Percentiles rank a stretch among this genome's conserved stretches.
Evolutionary conservation across 2,888 invertebrate genomes (phyloP).

Genomic region (Pyrocoelia pectoralis): DNA sequence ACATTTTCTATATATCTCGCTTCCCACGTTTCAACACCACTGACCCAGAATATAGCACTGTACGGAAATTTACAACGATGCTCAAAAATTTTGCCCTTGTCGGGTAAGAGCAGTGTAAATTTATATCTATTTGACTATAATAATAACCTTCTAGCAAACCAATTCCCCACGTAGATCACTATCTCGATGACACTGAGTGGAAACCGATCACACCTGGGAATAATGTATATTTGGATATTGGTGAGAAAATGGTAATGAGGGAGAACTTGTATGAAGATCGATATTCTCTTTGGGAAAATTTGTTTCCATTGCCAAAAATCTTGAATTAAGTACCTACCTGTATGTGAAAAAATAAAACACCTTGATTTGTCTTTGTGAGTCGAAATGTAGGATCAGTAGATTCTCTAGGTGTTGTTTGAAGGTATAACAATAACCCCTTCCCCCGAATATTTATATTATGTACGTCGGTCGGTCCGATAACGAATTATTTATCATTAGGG

Average conservation of each 20-base stretch:
- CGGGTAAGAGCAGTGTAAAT: constrained; percentile 48
- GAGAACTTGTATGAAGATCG: constrained; percentile 4
- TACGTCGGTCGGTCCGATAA: no score
- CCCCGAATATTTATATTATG: no score
- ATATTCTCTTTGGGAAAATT: constrained; percentile 6
- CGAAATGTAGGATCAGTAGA: no score
- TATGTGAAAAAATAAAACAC: no score
- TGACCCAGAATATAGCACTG: constrained; percentile 55
- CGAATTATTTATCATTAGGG: no score
- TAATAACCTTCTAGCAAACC: constrained; percentile 60
- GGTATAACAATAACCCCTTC: no score
- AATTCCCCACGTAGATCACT: constrained; percentile 47
- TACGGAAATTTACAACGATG: constrained; percentile 58
- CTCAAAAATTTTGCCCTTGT: constrained; percentile 58
- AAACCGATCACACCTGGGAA: background rate
- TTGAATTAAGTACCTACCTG: no score
- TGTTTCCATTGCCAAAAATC: constrained; percentile 10
- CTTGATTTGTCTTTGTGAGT: no score
- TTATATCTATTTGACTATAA: no score
- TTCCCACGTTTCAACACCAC: constrained; percentile 51
- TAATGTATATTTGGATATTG: constrained; percentile 14
- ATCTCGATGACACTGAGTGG: constrained; percentile 6
- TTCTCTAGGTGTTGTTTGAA: no score
- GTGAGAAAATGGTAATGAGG: background rate
- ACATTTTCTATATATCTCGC: constrained; percentile 55